Conservation (phyloP, 2,113 vertebrate species). For the Hucho hucho region DNA sequence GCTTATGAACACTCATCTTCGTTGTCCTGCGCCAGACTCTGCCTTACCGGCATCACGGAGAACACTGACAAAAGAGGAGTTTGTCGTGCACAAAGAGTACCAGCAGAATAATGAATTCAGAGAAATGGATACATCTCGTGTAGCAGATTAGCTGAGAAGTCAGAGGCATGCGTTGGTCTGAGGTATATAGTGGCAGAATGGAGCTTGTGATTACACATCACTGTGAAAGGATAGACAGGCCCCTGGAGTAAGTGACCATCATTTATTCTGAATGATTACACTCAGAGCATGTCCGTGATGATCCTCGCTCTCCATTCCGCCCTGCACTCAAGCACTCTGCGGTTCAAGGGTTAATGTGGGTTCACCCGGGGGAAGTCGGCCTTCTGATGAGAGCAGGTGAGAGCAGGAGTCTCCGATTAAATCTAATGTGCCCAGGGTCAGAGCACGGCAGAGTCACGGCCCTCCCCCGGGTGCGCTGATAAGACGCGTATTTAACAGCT, state of each 20-base stretch:
- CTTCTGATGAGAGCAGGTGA: constrained; percentile 56
- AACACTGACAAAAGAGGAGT: too few species aligned
- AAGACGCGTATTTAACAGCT: constrained; percentile 26
- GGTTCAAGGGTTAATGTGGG: constrained; percentile 61
- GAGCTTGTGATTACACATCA: constrained; percentile 30
- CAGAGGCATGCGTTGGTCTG: constrained; percentile 56
- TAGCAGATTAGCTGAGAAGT: constrained; percentile 57
- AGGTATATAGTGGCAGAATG: constrained; percentile 33
- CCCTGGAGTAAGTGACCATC: constrained; percentile 44
- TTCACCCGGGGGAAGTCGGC: constrained; percentile 46
- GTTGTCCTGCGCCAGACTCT: too few species aligned
- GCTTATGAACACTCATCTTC: too few species aligned
- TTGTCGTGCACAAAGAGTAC: too few species aligned
- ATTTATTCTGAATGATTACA: constrained; percentile 60
- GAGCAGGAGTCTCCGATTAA: constrained; percentile 64
- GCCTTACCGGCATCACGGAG: too few species aligned
- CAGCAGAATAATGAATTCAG: constrained; percentile 53
- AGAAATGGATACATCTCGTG: constrained; percentile 24
- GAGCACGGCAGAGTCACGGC: constrained; percentile 37
- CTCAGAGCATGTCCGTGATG: constrained; percentile 4
- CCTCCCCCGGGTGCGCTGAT: constrained; percentile 21
- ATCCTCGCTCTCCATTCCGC: not conserved
- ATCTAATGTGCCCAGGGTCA: constrained; percentile 59
- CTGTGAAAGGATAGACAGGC: constrained; percentile 13
- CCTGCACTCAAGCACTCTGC: constrained; percentile 17